Conservation (phyloP, 92 coral and sea anemone species). For the Ricordea florida region DNA sequence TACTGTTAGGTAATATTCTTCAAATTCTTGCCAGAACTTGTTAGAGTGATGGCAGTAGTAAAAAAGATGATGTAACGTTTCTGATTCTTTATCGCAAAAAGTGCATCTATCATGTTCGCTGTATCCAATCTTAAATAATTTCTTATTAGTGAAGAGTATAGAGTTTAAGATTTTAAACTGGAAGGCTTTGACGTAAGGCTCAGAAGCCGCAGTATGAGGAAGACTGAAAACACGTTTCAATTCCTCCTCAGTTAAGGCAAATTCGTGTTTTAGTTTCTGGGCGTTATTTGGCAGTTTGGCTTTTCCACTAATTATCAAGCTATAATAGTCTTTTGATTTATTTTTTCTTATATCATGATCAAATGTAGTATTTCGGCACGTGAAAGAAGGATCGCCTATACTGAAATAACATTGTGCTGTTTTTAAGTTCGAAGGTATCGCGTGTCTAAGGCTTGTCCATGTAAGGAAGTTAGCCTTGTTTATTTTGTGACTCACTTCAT, state of each 20-base stretch:
- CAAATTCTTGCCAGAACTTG: not conserved
- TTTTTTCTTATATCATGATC: not conserved
- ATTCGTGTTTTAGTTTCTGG: not conserved
- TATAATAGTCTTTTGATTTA: conserved; percentile 9
- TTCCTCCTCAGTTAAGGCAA: not conserved
- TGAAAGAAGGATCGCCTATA: not conserved
- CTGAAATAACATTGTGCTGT: not conserved
- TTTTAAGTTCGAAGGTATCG: not conserved
- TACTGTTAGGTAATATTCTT: not conserved
- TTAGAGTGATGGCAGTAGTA: not conserved
- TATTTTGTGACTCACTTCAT: too few relatives aligned
- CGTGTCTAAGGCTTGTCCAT: conserved; percentile 1
- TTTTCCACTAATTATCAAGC: not conserved
- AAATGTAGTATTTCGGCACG: not conserved
- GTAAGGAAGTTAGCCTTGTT: too few relatives aligned
- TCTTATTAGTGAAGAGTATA: too few relatives aligned
- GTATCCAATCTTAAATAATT: not conserved
- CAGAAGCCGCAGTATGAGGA: not conserved
- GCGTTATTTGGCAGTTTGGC: not conserved
- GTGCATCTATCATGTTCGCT: not conserved
- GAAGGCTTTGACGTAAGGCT: not conserved
- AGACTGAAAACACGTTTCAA: not conserved
- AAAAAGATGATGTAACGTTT: not conserved
- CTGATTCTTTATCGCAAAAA: not conserved
- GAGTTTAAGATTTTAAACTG: not conserved